Percentiles rank a stretch among this genome's conserved stretches.
Conservation (phyloP, 2,888 invertebrate genomes). For the Phaonia tiefii region DNA sequence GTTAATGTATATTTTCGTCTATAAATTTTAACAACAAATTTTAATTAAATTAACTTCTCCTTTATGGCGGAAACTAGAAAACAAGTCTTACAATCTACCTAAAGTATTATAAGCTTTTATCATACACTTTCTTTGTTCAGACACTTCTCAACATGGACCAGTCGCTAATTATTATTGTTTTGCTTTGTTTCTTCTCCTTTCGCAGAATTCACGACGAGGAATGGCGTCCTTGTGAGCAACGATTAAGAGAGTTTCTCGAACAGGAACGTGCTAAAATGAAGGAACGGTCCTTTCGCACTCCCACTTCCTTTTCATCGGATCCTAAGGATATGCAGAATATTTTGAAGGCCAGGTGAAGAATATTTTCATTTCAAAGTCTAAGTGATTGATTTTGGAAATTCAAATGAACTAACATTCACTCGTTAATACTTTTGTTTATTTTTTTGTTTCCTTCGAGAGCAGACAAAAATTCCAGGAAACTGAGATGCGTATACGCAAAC, state of each 20-base stretch:
- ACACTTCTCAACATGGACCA: neutral
- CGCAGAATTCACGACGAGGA: conserved; percentile 78
- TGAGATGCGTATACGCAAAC: conserved; percentile 74
- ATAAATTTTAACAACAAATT: neutral
- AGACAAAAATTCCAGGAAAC: conserved; percentile 78
- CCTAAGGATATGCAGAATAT: conserved; percentile 77
- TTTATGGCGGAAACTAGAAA: conserved; percentile 3
- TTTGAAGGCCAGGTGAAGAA: conserved; percentile 75
- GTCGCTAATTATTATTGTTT: neutral
- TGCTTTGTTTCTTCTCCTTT: conserved; percentile 3
- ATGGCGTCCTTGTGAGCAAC: conserved; percentile 78
- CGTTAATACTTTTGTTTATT: neutral
- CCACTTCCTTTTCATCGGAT: conserved; percentile 76
- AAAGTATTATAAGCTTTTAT: no score
- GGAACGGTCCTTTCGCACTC: conserved; percentile 73
- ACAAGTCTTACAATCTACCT: no score
- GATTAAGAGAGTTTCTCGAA: conserved; percentile 77
- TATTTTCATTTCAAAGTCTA: neutral
- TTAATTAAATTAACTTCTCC: conserved; percentile 34
- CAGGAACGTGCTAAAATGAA: conserved; percentile 77
- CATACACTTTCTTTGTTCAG: neutral
- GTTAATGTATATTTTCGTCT: no score
- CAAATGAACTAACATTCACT: neutral
- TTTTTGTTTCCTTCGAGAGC: neutral
- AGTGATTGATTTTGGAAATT: neutral